Evolutionary conservation across 2,113 vertebrate species (phyloP).

Genomic region (Lepisosteus oculatus): DNA sequence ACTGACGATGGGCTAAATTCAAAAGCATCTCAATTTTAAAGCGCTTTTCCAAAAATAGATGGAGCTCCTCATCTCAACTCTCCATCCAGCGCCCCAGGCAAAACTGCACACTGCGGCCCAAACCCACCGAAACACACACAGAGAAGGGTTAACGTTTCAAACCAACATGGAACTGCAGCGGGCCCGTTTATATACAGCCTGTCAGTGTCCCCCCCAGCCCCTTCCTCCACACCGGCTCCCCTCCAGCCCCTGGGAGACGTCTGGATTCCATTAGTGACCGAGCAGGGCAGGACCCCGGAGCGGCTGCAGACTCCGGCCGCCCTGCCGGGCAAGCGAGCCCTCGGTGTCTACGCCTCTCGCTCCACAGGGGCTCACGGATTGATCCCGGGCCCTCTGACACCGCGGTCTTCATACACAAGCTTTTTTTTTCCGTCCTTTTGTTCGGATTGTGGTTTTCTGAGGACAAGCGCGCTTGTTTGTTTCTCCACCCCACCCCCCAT

Average conservation of each 20-base stretch:
- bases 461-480: background rate
- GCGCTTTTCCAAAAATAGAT: too few relatives aligned
- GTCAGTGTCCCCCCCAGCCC: background rate
- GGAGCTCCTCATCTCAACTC: too few relatives aligned
- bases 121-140: background rate
- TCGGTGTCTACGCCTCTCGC: background rate
- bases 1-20: too few relatives aligned
- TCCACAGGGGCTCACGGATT: constrained; percentile 1
- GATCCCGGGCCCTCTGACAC: constrained; percentile 23
- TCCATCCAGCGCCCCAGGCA: too few relatives aligned
- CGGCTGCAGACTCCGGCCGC: background rate
- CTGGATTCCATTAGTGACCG: background rate
- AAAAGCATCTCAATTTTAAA: too few relatives aligned
- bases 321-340: background rate
- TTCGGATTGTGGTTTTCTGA: background rate
- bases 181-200: too few relatives aligned
- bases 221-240: background rate
- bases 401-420: too few relatives aligned
- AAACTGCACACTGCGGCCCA: too few relatives aligned
- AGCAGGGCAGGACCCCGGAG: background rate
- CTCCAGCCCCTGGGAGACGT: background rate
- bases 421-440: constrained; percentile 3
- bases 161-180: too few relatives aligned
- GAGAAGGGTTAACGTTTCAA: too few relatives aligned
- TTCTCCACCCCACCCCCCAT: constrained; percentile 8